Evolutionary conservation across 2,888 invertebrate genomes (phyloP).

Genomic region (Drosophila incognita): DNA sequence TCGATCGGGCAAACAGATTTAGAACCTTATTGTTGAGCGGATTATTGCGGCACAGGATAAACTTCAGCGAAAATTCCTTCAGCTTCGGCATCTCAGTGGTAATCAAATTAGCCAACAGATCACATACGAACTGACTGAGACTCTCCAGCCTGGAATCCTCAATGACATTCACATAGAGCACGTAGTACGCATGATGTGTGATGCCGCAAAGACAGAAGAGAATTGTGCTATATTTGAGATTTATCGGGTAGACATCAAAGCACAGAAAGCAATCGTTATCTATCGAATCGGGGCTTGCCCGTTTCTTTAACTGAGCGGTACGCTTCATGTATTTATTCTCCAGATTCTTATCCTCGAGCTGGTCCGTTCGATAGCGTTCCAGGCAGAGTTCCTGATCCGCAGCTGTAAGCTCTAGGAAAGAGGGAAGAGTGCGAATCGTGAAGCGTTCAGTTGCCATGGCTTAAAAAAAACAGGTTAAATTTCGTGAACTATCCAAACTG

Average conservation of each 20-base stretch:
- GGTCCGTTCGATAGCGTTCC: not conserved
- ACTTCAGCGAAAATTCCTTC: conserved; percentile 29
- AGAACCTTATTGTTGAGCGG: conserved; percentile 24
- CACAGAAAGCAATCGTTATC: conserved; percentile 54
- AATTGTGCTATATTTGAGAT: conserved; percentile 32
- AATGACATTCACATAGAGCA: conserved; percentile 49
- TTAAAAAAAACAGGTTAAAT: not conserved
- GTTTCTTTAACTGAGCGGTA: conserved; percentile 5
- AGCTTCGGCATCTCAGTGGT: conserved; percentile 44
- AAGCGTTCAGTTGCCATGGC: conserved; percentile 16
- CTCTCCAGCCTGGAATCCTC: conserved; percentile 32
- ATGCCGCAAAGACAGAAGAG: conserved; percentile 53
- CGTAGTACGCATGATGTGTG: conserved; percentile 32
- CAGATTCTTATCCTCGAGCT: conserved; percentile 27
- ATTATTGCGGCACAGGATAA: conserved; percentile 47
- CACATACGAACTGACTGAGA: conserved; percentile 41
- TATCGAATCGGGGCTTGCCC: not conserved
- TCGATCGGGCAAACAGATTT: conserved; percentile 10
- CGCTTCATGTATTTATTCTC: conserved; percentile 54
- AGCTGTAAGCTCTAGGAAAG: conserved; percentile 27
- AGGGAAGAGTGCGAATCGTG: conserved; percentile 22
- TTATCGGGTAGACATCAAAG: conserved; percentile 41
- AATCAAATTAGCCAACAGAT: conserved; percentile 48
- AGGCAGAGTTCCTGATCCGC: conserved; percentile 31
- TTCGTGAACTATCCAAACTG: not conserved